Percentiles rank a stretch among this genome's conserved stretches.
phyloP scores from a whole-genome alignment of 2,888 invertebrate genomes.

The Hypolimnas misippus region DNA sequence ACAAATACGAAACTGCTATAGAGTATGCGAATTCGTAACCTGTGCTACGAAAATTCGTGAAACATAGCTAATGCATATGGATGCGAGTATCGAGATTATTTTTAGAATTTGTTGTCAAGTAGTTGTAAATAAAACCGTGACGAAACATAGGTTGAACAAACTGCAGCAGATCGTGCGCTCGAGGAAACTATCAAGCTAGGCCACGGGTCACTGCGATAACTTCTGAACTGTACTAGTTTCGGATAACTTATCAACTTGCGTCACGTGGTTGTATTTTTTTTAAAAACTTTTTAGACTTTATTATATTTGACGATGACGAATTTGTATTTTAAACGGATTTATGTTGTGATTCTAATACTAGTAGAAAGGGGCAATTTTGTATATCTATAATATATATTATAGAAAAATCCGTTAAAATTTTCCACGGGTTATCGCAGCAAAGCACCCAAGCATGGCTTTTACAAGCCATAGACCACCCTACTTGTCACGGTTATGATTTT shows the following conservation, averaged over 20 bases:
- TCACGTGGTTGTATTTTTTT: constrained; percentile 61
- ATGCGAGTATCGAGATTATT: constrained; percentile 30
- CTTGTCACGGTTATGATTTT: constrained; percentile 76
- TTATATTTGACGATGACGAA: not conserved
- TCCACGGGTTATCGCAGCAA: constrained; percentile 57
- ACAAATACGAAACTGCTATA: constrained; percentile 1
- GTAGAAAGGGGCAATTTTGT: no score
- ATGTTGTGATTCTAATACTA: no score
- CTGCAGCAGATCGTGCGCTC: constrained; percentile 62
- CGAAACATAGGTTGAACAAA: constrained; percentile 76
- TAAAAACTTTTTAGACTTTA: not conserved
- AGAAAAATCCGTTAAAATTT: constrained; percentile 53
- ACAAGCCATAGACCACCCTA: constrained; percentile 79
- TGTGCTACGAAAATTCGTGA: not conserved
- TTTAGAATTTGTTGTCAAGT: constrained; percentile 53
- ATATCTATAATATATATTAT: no score
- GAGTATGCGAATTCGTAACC: not conserved
- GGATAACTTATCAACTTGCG: constrained; percentile 78
- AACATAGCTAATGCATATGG: constrained; percentile 14
- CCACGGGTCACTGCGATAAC: constrained; percentile 67
- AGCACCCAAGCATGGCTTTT: constrained; percentile 72
- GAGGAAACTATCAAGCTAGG: constrained; percentile 59
- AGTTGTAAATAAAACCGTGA: constrained; percentile 68
- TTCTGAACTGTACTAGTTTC: constrained; percentile 75
- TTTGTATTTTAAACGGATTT: not conserved